Base-by-base conservation (phyloP, 2,113 vertebrate genomes). In the Suricata suricatta region DNA sequence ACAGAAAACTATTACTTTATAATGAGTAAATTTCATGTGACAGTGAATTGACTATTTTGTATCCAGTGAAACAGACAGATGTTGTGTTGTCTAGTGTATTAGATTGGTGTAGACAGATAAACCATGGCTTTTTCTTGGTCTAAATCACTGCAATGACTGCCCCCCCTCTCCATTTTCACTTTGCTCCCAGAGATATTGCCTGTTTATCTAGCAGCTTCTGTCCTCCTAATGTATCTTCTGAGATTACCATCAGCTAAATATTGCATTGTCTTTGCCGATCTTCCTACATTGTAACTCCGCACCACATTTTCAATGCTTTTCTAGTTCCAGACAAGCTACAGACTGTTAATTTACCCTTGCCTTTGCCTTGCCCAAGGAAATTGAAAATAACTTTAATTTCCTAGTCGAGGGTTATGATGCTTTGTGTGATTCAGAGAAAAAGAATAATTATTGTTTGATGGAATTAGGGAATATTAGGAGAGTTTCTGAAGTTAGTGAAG, bases 321-420 rank as follows among this genome's bases (percentile, higher is more conserved):
- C 95, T 96, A 92, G 84, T 38, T 92, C 60, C 96, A 97, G 96
- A 97, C 96, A 96, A 90, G 94, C 87, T 85, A 44, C 96, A 96
- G 95, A 86, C 93, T 91, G 95, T 95, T 97, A 94, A 98, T 98
- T 97, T 93, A 96, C 64, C 63, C 71, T 86, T 95, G 97, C 97
- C 31, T 96, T 85, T 92, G 96, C 92, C 81, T 97, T 96, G 84
- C 90, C 84, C 90, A 95, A 98, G 97, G 98, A 98, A 98, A 98
- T 98, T 98, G 94, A 98, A 98, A 97, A 96, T 97, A 98, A 97
- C 81, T 98, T 98, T 98, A 98, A 98, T 98, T 98, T 98, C 98
- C 97, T 97, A 97, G 93, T 94, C 0, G 33, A 96, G 52, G 52
- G 94, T 93, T 96, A 79, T 71, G 90, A 89, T 95, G 41, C 25